Evolutionary conservation across 2,113 vertebrate genomes (phyloP), one percentile per base, ranked within the genome.

Genomic region (Chloroceryle aenea): DNA sequence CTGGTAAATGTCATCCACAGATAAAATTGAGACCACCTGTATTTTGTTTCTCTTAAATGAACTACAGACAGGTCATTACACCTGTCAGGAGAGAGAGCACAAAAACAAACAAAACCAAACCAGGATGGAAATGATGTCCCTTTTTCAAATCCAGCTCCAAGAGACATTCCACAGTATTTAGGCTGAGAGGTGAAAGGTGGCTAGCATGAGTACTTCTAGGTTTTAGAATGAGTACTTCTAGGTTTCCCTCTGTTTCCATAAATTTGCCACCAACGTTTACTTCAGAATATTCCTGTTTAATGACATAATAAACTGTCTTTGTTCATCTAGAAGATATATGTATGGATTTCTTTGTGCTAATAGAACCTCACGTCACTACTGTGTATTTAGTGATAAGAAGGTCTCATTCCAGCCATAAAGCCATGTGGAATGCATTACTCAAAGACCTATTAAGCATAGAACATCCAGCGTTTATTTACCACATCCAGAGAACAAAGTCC

Each of bases 371-470:
- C 48, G 47, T 52, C 74, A 61, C 81, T 89, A 21, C 69, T 95
- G 68, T 90, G 75, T 93, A 89, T 86, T 95, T 94, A 90, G 73
- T 86, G 85, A 92, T 95, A 95, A 97, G 56, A 80, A 68, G 71
- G 56, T 66, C 90, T 86, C 72, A 21, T 90, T 95, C 80, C 69
- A 53, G 68, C 59, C 85, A 87, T 71, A 96, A 94, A 91, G 29
- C 61, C 76, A 91, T 90, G 62, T 81, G 89, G 89, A 88, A 94
- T 48, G 76, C 32, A 92, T 93, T 95, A 95, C 58, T 93, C 92
- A n/a, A 94, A 88, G 59, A 17, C 68, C 81, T 89, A 92, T 89
- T 89, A 97, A 94, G 52, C 63, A 77, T 29, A 91, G 79, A 95
- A 73, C 55, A 75, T 93, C 75, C 86, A 82, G 76, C 42, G 94